These are phyloP conservation scores for Pandion haliaetus DNA, from an alignment of 2,113 vertebrate genomes.

Conservation along the genomic window DNA sequence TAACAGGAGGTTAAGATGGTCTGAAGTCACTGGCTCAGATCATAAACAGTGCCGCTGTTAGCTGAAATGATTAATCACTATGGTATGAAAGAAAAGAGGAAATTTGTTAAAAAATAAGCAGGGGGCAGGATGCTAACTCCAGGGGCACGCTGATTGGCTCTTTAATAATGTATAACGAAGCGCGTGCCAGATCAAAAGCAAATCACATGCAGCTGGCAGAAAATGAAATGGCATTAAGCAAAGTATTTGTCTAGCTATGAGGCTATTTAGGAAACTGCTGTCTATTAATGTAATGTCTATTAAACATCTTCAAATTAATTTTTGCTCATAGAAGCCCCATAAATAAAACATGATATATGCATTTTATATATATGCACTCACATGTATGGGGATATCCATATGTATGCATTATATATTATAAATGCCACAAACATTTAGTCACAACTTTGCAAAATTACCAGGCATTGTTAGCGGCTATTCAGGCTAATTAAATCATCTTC, in stretches of 20 bases:
- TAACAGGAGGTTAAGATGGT: constrained; percentile 47
- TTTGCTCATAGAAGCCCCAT: not conserved
- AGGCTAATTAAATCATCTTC: not conserved
- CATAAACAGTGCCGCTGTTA: constrained; percentile 38
- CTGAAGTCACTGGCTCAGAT: constrained; percentile 64
- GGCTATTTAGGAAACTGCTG: constrained; percentile 52
- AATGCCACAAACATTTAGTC: not conserved
- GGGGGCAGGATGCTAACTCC: constrained; percentile 62
- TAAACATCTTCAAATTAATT: constrained; percentile 49
- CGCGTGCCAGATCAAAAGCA: constrained; percentile 68
- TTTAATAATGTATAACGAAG: constrained; percentile 74
- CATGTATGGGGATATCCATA: not conserved
- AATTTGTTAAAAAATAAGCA: constrained; percentile 73
- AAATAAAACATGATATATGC: constrained; percentile 9
- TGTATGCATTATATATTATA: not conserved
- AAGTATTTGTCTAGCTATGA: constrained; percentile 60
- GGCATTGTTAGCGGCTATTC: not conserved
- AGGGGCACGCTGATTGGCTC: constrained; percentile 60
- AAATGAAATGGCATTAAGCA: constrained; percentile 54
- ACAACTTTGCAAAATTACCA: not conserved
- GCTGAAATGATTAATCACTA: constrained; percentile 75
- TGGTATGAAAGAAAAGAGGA: constrained; percentile 63
- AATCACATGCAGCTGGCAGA: constrained; percentile 51
- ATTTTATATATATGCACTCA: not conserved
- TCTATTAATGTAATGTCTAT: constrained; percentile 47